Conservation (phyloP, 2,113 vertebrate species). For the Lepidothrix coronata region DNA sequence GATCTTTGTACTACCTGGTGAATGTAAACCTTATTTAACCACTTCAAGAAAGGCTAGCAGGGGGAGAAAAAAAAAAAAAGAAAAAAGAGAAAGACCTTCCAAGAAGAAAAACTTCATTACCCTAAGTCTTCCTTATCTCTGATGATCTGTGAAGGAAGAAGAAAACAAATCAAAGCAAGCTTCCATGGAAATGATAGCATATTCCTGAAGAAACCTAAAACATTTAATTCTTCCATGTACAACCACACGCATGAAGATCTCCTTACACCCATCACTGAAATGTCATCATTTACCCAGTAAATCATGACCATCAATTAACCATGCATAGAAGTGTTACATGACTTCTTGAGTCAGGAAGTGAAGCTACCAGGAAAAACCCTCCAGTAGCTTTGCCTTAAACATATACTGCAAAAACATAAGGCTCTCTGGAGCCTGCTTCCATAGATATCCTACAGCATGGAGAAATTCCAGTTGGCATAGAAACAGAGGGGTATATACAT, state of each 20-base stretch:
- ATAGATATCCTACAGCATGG: slow-evolving; percentile 3
- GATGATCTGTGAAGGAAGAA: background rate
- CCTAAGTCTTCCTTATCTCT: background rate
- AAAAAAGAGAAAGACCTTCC: background rate
- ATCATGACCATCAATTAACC: background rate
- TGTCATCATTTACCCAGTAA: background rate
- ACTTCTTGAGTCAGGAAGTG: background rate
- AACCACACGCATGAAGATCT: background rate
- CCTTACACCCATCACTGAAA: background rate
- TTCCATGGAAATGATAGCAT: background rate
- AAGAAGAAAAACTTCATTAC: background rate
- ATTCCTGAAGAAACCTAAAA: background rate
- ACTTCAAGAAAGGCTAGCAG: background rate
- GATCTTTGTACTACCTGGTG: slow-evolving; percentile 1
- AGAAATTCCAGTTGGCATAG: slow-evolving; percentile 32
- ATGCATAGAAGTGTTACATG: background rate
- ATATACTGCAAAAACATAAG: background rate
- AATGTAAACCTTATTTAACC: background rate
- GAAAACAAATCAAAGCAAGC: background rate
- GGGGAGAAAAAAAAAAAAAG: rapidly evolving
- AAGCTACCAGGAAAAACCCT: slow-evolving; percentile 1
- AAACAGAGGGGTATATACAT: background rate
- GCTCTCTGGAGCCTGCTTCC: background rate
- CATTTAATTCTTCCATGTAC: background rate
- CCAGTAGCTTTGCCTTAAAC: background rate